Base-by-base conservation (phyloP, 2,888 invertebrate species). In the Seira musarum region DNA sequence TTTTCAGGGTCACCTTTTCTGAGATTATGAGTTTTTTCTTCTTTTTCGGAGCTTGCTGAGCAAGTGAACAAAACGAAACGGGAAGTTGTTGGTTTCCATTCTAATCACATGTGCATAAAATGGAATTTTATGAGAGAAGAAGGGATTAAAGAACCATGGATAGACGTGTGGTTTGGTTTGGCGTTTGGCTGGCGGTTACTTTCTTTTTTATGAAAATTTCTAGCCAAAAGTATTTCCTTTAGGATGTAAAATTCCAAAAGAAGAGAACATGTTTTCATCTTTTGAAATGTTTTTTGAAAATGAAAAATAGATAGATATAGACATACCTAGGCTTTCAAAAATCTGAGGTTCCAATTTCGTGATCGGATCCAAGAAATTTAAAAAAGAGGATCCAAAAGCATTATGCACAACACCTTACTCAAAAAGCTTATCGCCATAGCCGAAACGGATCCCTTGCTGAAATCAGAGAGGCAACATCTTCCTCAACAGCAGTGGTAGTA, bases 1-100 rank as follows among this genome's bases (percentile, higher is more conserved):
- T 73, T 79, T 79, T 79, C 79, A 79, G 79, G 79, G 79, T 79
- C 79, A 79, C 73, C 79, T 79, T 69, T 68, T 53, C 53, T 15
- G 6, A 53, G 53, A 53, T 53, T 53, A 53, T 53, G 53, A 53
- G 53, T 53, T 53, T 53, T 40, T 30, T 30, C 30, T 30, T 30
- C 30, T 8, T 30, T 53, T 15, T 53, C 53, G 53, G 53, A 53
- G 53, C 53, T 8, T 8, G 15, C 17, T 53, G 53, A 17, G 53
- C 3, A 15, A 53, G 53, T 53, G 53, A n/a, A 15, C 13, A 53
- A 53, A 53, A 8, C 30, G 30, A 30, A 53, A 53, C 53, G 53
- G 53, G 53, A 53, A 53, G 53, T 53, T 53, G 53, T 53, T 53
- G 53, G 53, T 53, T 53, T 53, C 53, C 53, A 53, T 53, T 53